phyloP scores from a whole-genome alignment of 2,888 invertebrate species.

The Anagyrus pseudococci region DNA sequence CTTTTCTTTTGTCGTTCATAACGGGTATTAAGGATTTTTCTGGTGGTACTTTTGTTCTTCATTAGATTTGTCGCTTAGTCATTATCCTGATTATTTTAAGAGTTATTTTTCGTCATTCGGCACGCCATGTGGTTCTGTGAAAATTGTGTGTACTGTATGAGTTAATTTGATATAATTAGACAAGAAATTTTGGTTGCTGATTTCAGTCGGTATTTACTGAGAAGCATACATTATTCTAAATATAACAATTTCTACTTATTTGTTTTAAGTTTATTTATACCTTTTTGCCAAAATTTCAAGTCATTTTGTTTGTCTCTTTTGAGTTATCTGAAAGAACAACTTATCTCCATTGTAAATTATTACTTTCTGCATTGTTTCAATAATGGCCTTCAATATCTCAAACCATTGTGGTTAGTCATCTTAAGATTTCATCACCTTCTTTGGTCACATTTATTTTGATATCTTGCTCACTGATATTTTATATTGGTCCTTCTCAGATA shows the following conservation, averaged over 20 bases:
- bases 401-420: conserved; percentile 9
- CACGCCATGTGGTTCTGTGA: no score
- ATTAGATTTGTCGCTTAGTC: neutral
- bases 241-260: neutral
- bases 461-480: conserved; percentile 11
- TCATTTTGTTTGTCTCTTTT: no score
- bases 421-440: conserved; percentile 17
- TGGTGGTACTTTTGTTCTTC: neutral
- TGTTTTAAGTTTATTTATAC: neutral
- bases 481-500: neutral
- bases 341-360: neutral
- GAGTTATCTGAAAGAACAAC: neutral
- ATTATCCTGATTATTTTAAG: neutral
- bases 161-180: no score
- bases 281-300: neutral
- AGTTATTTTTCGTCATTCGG: neutral
- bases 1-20: neutral
- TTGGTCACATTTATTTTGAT: conserved; percentile 23
- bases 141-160: no score
- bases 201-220: no score
- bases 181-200: no score
- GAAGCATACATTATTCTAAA: no score
- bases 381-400: conserved; percentile 7
- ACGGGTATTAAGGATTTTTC: no score
- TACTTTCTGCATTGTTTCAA: neutral